These are phyloP conservation scores for Scaptomyza hsui DNA, from an alignment of 1,140 invertebrate genomes.

Conservation along the genomic window DNA sequence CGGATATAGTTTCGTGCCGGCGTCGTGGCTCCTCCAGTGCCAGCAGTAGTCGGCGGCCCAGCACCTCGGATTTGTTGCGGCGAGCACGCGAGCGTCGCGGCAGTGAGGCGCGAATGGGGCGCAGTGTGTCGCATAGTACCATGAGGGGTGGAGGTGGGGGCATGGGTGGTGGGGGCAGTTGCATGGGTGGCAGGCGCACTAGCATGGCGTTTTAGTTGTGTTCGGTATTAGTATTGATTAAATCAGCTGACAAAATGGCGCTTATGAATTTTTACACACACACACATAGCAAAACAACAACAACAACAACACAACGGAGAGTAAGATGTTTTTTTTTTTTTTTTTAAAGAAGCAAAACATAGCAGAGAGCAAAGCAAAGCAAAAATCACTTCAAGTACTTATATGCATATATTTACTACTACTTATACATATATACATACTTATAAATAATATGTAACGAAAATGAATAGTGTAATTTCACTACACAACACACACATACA, in stretches of 20 bases:
- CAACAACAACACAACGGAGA: conserved; percentile 27
- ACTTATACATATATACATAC: background rate
- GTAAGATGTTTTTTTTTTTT: conserved; percentile 57
- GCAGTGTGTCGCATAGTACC: conserved; percentile 78
- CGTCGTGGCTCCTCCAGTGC: conserved; percentile 33
- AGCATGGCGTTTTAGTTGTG: conserved; percentile 82
- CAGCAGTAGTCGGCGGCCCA: conserved; percentile 67
- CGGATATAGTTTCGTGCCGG: conserved; percentile 67
- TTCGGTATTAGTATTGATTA: conserved; percentile 1
- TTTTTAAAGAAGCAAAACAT: too few relatives aligned
- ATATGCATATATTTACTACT: conserved; percentile 16
- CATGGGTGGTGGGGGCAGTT: conserved; percentile 37
- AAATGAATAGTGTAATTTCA: background rate
- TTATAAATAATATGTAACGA: background rate
- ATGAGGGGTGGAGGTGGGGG: conserved; percentile 53
- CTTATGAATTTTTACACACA: conserved; percentile 67
- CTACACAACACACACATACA: background rate
- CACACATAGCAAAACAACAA: conserved; percentile 29
- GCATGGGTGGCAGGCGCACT: conserved; percentile 67
- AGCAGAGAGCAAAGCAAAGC: conserved; percentile 9
- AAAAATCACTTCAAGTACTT: conserved; percentile 15
- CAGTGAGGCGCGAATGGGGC: conserved; percentile 77
- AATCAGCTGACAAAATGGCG: conserved; percentile 71
- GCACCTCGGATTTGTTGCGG: conserved; percentile 78
- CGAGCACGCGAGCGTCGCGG: conserved; percentile 78